These are phyloP conservation scores for Dendrolimus houi DNA, from an alignment of 2,888 invertebrate species.

Conservation along the genomic window DNA sequence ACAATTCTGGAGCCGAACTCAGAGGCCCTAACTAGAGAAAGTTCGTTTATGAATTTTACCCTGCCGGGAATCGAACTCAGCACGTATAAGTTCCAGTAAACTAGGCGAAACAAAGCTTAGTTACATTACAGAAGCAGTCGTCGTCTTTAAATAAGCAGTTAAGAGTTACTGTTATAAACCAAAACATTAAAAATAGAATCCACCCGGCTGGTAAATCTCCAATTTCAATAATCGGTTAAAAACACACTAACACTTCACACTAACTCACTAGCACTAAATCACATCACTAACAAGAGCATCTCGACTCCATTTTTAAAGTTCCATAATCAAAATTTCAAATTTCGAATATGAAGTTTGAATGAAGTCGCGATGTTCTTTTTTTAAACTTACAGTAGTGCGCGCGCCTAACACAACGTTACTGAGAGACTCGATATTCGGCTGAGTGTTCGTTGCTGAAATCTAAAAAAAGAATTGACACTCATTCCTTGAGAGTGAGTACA, in stretches of 20 bases:
- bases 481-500: constrained; percentile 39
- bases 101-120: no score
- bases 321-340: background rate
- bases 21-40: no score
- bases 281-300: background rate
- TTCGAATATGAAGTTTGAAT: background rate
- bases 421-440: constrained; percentile 40
- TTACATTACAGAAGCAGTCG: no score
- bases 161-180: background rate
- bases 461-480: constrained; percentile 66
- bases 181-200: constrained; percentile 1
- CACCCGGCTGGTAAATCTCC: constrained; percentile 28
- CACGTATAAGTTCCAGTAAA: no score
- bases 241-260: constrained; percentile 1
- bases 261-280: constrained; percentile 1
- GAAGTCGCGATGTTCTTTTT: background rate
- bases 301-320: background rate
- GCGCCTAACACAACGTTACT: constrained; percentile 62
- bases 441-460: constrained; percentile 58
- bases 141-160: background rate
- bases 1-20: no score
- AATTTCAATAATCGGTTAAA: constrained; percentile 20
- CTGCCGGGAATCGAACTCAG: no score
- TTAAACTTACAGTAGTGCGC: constrained; percentile 64
- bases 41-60: no score